Base-by-base conservation (phyloP, 2,888 invertebrate genomes). In the Chorisops tibialis region DNA sequence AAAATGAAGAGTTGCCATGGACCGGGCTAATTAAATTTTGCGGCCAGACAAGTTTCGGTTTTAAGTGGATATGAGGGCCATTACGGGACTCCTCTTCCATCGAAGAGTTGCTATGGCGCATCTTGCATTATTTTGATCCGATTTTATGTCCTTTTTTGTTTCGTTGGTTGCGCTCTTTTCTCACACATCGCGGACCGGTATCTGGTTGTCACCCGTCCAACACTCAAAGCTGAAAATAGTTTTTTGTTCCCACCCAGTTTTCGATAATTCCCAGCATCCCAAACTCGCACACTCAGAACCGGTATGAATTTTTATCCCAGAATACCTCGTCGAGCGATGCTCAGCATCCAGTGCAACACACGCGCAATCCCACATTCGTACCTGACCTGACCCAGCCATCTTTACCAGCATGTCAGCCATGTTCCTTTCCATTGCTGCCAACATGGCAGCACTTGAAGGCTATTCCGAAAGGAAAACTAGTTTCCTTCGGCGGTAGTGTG, bases 171-270 rank as follows among this genome's bases (percentile, higher is more conserved):
- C 12, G 16, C 35, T 41, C 52, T 41, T 14, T 19, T 54, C 39
- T 22, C 12, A 12, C 35, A 41, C n/a, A n/a, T n/a, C n/a, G n/a
- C n/a, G n/a, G n/a, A n/a, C 16, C 22, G 5, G 22, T 2, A 54
- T 18, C 4, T 51, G 14, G 18, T 7, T 16, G 19, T 16, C 19
- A 11, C 21, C 19, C 14, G 43, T 56, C 56, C 43, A 21, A 45
- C 43, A 19, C 30, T 35, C n/a, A 21, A 30, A 43, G 45, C 43
- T 37, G 41, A 56, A 54, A 63, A 60, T 63, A 59, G 47, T 51
- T 56, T 45, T 24, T 49, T 45, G 63, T 64, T 39, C 61, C 63
- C 63, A 52, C 63, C 63, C 63, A 54, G 22, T 56, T 49, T 12
- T 30, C n/a, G n/a, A 16, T 49, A 21, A 52, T 35, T 21, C 45